These are phyloP conservation scores for Miichthys miiuy DNA, from an alignment of 2,797 vertebrate genomes.

Conservation along the genomic window DNA sequence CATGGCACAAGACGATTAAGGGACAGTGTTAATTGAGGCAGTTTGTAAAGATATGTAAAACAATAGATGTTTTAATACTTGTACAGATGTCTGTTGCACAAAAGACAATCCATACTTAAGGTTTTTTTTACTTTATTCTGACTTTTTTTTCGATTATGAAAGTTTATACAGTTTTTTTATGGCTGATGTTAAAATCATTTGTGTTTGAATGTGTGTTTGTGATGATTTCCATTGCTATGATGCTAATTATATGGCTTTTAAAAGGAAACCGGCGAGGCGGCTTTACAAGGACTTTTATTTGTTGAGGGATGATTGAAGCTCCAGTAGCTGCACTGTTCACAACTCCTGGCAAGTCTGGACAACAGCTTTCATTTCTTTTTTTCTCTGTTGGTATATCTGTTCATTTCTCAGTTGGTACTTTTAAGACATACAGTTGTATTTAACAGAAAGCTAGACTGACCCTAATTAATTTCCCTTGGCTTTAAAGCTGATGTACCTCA, in stretches of 20 bases:
- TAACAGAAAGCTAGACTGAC: background rate
- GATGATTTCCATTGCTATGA: constrained; percentile 11
- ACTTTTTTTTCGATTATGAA: constrained; percentile 17
- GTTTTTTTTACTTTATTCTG: constrained; percentile 13
- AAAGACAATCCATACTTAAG: constrained; percentile 16
- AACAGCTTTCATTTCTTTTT: constrained; percentile 9
- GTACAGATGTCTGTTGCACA: constrained; percentile 51
- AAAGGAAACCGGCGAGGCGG: background rate
- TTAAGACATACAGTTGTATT: background rate
- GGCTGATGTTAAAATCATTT: background rate
- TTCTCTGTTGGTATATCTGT: background rate
- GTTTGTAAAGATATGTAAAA: constrained; percentile 26
- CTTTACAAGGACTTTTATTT: constrained; percentile 5
- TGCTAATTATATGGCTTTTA: constrained; percentile 1
- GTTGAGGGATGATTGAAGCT: constrained; percentile 17
- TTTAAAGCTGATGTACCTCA: constrained; percentile 30
- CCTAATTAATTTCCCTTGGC: constrained; percentile 1
- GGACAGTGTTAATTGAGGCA: constrained; percentile 3
- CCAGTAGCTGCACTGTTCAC: constrained; percentile 40
- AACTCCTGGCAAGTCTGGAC: constrained; percentile 40
- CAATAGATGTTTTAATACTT: constrained; percentile 11
- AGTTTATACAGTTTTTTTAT: constrained; percentile 19
- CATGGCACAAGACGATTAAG: background rate
- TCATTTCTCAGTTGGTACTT: background rate
- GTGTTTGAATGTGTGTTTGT: constrained; percentile 31